Evolutionary conservation across 2,888 invertebrate species (phyloP), one percentile per base, ranked within the genome.

Genomic region (Mycalesis mineus): DNA sequence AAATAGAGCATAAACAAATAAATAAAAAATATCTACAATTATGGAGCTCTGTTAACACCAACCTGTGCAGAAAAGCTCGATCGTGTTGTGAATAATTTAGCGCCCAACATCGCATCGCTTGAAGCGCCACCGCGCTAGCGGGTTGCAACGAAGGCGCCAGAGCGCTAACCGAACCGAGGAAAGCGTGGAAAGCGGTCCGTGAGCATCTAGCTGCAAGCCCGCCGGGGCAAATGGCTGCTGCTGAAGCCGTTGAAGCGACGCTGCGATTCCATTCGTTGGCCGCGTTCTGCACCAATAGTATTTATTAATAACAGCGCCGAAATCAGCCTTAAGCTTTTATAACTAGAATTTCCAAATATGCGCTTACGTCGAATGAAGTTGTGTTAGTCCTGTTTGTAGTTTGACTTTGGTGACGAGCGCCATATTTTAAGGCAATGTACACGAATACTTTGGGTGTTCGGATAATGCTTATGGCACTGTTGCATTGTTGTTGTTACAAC

Each of bases 61-160:
- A 87, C 90, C 94, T 88, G 79, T 98, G 98, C 29, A 98, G 87
- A 81, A 98, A 98, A 70, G 95, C 93, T 73, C 98, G 96, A 84
- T 98, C 98, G 1, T 95, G 93, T 39, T 95, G 93, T 0, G 95
- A 94, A 79, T 98, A 98, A 71, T 95, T 93, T 52, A 98, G 92
- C 31, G 97, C 97, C 95, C 97, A 98, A 82, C 98, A 98, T 61
- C 97, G 91, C 40, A 98, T 95, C 0, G 98, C 97, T 84, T 97
- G 97, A 79, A 97, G 94, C 71, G 97, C 95, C 17, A 97, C 88
- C 0, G 98, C 93, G 7, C 97, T 96, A 41, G 97, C 95, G 63
- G 96, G 93, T 0, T 97, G 96, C 62, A 98, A 89, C 14, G 96
- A 91, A 13, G 97, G 94, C 91, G 98, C 98, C 44, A 98, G 91